Base-by-base conservation (phyloP, 2,797 vertebrate genomes). In the Cynodonichthys magdalenae region DNA sequence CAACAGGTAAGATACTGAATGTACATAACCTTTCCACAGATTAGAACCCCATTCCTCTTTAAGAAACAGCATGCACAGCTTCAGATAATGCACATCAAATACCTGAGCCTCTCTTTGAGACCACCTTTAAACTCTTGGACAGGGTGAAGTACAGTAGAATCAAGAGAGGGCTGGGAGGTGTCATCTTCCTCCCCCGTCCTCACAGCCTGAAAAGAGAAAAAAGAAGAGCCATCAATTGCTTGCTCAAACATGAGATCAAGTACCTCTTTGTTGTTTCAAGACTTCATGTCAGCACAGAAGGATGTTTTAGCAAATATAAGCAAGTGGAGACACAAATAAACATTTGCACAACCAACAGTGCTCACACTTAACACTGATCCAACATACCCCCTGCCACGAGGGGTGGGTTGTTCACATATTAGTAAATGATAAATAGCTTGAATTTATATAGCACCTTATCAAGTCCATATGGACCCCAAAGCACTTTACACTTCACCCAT, bases 41-140 rank as follows among this genome's bases (percentile, higher is more conserved):
- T 3, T 4, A 39, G 36, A 39, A 39, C 36, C 36, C 36, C 36
- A 39, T 11, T 39, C 12, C 9, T 11, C 11, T 14, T 12, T 39
- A 14, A 39, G 10, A 39, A 39, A 39, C 11, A 31, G 36, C 9
- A 12, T 39, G 36, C 27, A 55, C n/a, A 59, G 34, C 4, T 41
- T 57, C 19, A 24, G 2, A 54, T 14, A 53, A 24, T 7, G 14
- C 10, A 28, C 1, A 15, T 44, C 14, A 74, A 58, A 62, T 96
- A 98, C 97, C 97, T 94, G 97, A 98, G 89, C 97, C 97, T 91
- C 97, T 95, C 91, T 98, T 99, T 59, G 97, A 97, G 88, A 98
- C 96, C 88, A 97, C 95, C 89, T 98, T 98, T 84, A 96, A 88
- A 91, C 94, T 95, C 89, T 93, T 94, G 87, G 95, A 93, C 81